These are phyloP conservation scores for Nothocercus julius DNA, from an alignment of 2,113 vertebrate genomes.

Conservation along the genomic window DNA sequence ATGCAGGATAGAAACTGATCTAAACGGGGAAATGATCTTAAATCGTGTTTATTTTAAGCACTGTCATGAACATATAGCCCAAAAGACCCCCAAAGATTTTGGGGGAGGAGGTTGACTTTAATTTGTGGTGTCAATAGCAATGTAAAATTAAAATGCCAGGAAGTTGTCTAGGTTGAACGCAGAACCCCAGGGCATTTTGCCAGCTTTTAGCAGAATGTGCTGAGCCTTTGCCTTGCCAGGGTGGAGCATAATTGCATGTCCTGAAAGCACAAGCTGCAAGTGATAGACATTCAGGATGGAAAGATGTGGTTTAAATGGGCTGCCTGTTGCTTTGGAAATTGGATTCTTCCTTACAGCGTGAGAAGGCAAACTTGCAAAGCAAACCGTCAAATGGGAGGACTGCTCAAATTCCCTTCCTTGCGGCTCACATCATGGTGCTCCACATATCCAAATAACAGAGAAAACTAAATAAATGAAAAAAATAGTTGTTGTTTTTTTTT, in stretches of 20 bases:
- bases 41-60: background rate
- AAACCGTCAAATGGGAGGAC: background rate
- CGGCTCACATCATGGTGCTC: background rate
- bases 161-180: background rate
- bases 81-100: background rate
- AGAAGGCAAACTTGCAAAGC: background rate
- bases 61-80: background rate
- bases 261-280: constrained; percentile 1
- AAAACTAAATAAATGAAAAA: background rate
- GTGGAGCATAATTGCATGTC: background rate
- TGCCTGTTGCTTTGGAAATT: constrained; percentile 45
- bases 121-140: background rate
- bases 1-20: background rate
- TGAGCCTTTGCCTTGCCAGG: constrained; percentile 5
- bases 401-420: background rate
- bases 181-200: background rate
- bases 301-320: constrained; percentile 34
- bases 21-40: background rate
- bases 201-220: background rate
- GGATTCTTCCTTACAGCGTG: constrained; percentile 6
- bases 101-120: background rate
- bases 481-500: background rate
- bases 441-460: background rate
- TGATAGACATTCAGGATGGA: background rate
- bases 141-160: background rate